Percentiles rank a stretch among this genome's conserved stretches.
Evolutionary conservation across 2,113 vertebrate genomes (phyloP).

Genomic region (Eulemur rufifrons): DNA sequence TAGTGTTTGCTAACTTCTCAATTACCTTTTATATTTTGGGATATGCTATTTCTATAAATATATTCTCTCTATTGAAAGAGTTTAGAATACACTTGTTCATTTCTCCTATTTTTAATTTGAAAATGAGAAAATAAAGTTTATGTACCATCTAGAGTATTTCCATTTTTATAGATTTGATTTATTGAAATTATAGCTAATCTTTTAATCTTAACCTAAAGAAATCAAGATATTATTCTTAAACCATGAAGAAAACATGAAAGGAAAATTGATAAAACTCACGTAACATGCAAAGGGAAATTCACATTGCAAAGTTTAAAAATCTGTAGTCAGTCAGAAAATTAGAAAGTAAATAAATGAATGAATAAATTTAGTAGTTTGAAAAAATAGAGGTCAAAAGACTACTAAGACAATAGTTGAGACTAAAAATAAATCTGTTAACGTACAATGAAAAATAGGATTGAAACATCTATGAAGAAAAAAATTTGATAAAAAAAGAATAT

Average conservation of each 20-base stretch:
- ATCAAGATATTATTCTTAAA: constrained; percentile 8
- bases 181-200: constrained; percentile 24
- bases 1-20: not conserved
- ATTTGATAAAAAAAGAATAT: not conserved
- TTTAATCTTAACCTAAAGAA: not conserved
- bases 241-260: not conserved
- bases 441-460: not conserved
- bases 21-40: not conserved
- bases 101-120: not conserved
- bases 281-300: not conserved
- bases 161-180: constrained; percentile 5
- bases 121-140: not conserved
- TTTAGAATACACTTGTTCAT: not conserved
- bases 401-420: not conserved
- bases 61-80: not conserved
- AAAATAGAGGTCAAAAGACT: not conserved
- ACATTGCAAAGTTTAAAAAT: not conserved
- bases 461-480: not conserved
- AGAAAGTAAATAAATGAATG: not conserved
- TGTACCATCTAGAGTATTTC: not conserved
- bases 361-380: not conserved
- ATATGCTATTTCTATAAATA: constrained; percentile 5
- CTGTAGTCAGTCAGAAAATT: not conserved
- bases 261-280: not conserved
- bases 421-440: not conserved